Base-by-base conservation (phyloP, 2,113 vertebrate genomes). In the Pygoscelis antarcticus region DNA sequence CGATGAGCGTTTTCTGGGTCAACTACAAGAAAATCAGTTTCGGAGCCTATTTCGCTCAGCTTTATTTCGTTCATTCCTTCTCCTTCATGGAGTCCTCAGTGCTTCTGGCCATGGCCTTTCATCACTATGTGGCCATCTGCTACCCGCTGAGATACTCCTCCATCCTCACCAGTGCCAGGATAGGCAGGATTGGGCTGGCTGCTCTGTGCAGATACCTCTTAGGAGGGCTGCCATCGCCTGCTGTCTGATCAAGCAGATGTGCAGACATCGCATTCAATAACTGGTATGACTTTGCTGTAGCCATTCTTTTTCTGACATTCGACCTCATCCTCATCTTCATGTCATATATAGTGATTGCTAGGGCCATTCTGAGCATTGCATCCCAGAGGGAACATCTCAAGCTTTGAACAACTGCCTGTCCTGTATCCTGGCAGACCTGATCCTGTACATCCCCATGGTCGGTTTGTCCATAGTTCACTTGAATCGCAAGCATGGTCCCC, bases 401-500 rank as follows among this genome's bases (percentile, higher is more conserved):
- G 30, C 85, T 55, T 87, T 98, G 87, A 96, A 94, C 52, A 96
- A 68, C 64, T 93, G 94, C 25, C 62, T 90, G 27, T 96, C 96
- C 9, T 66, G 77, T 96, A 32, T 70, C 51, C 94, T 95, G 38
- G 87, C 88, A 11, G 92, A 94, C 52, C 54, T 93, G 8, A 89
- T 96, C 20, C 96, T 93, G 40, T 29, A 11, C 26, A 5, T 46
- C 26, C 30, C 42, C 26, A 11, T 16, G 90, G 90, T 40, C 72
- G 69, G 74, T 2, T 60, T 95, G 52, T 89, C 96, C 38, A 72
- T 90, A 60, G 76, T 95, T 27, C 93, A 96, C 51, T 32, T 18
- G 9, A 74, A 92, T 46, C 80, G 91, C 79, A 34, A 54, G 18
- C 30, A 44, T 15, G 27, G 25, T 16, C 36, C 16, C 25, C 30